Conservation (phyloP, 2,888 invertebrate genomes). For the Maniola hyperantus region DNA sequence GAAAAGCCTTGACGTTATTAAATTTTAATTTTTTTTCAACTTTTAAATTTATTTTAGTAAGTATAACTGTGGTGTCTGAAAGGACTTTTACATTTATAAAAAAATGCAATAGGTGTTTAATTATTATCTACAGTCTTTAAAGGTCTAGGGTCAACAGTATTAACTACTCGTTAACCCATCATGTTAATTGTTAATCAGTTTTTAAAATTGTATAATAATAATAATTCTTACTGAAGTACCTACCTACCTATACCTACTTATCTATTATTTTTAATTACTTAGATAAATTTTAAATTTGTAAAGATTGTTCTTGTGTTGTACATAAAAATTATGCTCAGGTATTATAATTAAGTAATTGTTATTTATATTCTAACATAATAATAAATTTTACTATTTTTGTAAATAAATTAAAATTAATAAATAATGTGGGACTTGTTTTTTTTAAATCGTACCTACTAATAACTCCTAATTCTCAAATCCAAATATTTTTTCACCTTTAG, state of each 20-base stretch:
- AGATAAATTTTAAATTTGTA: not conserved
- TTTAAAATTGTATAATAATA: not conserved
- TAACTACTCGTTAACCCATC: not conserved
- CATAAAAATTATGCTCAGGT: slow-evolving; percentile 11
- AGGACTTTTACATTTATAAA: not conserved
- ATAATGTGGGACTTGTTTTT: slow-evolving; percentile 3
- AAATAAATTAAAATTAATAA: slow-evolving; percentile 65
- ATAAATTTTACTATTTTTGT: slow-evolving; percentile 54
- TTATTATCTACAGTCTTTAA: too few species aligned
- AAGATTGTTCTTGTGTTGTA: slow-evolving; percentile 3
- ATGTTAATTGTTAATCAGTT: not conserved
- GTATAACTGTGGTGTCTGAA: too few species aligned
- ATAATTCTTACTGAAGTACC: too few species aligned
- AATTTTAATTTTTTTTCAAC: too few species aligned
- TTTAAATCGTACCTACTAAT: not conserved
- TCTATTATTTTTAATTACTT: not conserved
- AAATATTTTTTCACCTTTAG: too few species aligned
- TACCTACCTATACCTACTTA: too few species aligned
- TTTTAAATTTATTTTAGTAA: too few species aligned
- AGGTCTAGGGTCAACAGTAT: slow-evolving; percentile 7
- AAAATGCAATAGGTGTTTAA: not conserved
- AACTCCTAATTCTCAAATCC: too few species aligned
- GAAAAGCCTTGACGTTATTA: too few species aligned
- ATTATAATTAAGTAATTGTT: slow-evolving; percentile 51
- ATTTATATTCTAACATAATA: slow-evolving; percentile 46